Evolutionary conservation across 2,113 vertebrate genomes (phyloP), one percentile per base, ranked within the genome.

Genomic region (Hippocampus abdominalis): DNA sequence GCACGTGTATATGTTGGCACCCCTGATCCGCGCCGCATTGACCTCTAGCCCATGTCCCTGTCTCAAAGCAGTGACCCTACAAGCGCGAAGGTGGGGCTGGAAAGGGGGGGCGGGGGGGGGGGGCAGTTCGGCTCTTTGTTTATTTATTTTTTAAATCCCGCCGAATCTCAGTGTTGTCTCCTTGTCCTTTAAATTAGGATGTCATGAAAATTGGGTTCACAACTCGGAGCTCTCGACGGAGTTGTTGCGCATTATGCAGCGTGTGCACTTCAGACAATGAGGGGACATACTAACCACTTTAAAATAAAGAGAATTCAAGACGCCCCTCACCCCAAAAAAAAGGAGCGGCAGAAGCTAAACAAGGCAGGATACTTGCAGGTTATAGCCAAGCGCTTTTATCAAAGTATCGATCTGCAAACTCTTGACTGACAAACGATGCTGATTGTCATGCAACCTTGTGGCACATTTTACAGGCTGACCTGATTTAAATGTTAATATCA

Each of bases 151-250:
- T 16, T 48, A 4, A 49, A 16, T 16, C 75, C 70, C 79, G 71
- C 42, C 66, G 76, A 81, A 71, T 78, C 68, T 60, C 56, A 32
- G 44, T 71, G 75, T 75, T 73, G 60, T 75, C 79, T 72, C 49
- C 44, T 62, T 63, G 70, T 80, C 76, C 78, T 84, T 84, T 87
- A 87, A 87, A 86, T 89, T 74, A 83, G 79, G 84, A 72, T 64
- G 69, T 76, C 71, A 69, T 78, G 65, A 84, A 89, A 89, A 88
- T 87, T 87, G 85, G 79, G 83, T 90, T 88, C 86, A 87, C 80
- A 82, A 73, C 74, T 81, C 79, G 4, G 11, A n/a, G 66, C 76
- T 78, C 87, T 86, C 87, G 16, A 75, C 0, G 74, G 86, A 83
- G 67, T 78, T 81, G 83, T 78, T 81, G 76, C 77, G 80, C 76